Base-by-base conservation (phyloP, 2,797 vertebrate genomes). In the Coreius guichenoti region DNA sequence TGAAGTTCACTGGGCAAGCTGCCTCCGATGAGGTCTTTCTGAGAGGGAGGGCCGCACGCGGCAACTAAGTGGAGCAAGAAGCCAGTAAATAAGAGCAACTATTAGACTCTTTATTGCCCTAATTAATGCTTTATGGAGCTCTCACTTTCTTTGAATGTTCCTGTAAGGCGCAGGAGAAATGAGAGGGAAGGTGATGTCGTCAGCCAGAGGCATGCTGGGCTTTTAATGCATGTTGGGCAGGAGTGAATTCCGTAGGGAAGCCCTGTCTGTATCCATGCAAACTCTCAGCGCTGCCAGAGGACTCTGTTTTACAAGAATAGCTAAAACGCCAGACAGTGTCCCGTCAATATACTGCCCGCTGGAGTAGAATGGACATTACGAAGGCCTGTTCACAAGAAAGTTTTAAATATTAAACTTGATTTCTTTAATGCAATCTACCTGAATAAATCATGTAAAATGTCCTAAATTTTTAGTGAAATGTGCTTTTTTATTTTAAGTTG, bases 101-200 rank as follows among this genome's bases (percentile, higher is more conserved):
- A 88, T 90, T 83, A 84, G 82, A 75, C 81, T 54, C 76, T 91
- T 91, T 91, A 91, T 85, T 85, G 75, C 79, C 29, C 84, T 90
- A 91, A 91, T 90, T 87, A 92, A 90, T 86, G 87, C 87, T 92
- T 92, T 91, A 91, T 86, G 86, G 86, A 87, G 86, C 88, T 89
- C 78, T 90, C 84, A 13, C 86, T 90, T 88, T 89, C 79, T 73
- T 79, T 88, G 87, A 87, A 88, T 58, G 81, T 65, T 74, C 54
- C 67, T 70, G 75, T 87, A 84, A 87, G 87, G 86, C 23, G 33
- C 51, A 67, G 63, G 39, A 81, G 65, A n/a, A 45, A 72, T 54
- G 83, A 69, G 63, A 61, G 54, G 54, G 54, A 67, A 68, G 70
- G 61, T 76, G 76, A 89, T 56, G 82, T 13, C 51, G 36, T n/a